phyloP scores from a whole-genome alignment of 2,797 vertebrate species.

The Mergus octosetaceus region DNA sequence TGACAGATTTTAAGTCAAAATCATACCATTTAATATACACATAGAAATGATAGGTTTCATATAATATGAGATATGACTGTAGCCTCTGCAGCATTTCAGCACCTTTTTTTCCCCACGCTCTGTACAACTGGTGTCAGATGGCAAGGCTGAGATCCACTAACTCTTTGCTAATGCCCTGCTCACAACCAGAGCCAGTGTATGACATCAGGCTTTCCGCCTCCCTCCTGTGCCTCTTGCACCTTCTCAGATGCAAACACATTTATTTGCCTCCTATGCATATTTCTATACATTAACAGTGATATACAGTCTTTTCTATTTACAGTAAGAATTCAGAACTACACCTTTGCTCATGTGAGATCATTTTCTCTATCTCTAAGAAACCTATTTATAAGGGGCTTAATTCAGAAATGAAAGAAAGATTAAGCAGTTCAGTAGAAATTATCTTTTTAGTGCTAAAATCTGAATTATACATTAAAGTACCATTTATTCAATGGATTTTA shows the following conservation, averaged over 20 bases:
- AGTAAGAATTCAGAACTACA: background rate
- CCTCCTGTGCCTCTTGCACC: background rate
- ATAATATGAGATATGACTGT: background rate
- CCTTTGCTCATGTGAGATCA: background rate
- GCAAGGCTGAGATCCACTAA: background rate
- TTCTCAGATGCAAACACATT: background rate
- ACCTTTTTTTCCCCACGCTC: background rate
- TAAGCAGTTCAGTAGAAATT: slow-evolving; percentile 29
- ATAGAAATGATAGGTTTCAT: background rate
- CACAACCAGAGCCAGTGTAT: background rate
- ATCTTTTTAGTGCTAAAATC: slow-evolving; percentile 36
- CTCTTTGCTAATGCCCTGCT: slow-evolving; percentile 24
- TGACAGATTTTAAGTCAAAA: background rate
- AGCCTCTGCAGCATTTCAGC: background rate
- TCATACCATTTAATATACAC: background rate
- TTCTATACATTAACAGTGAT: background rate
- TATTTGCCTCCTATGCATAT: background rate
- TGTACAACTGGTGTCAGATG: slow-evolving; percentile 1
- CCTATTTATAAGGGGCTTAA: slow-evolving; percentile 22
- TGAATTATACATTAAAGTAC: slow-evolving; percentile 48
- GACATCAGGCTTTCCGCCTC: background rate
- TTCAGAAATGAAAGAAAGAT: slow-evolving; percentile 2
- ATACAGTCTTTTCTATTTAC: background rate
- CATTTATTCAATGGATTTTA: slow-evolving; percentile 46
- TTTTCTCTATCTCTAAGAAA: background rate